Conservation (phyloP, 2,113 vertebrate species). For the Scopus umbretta region DNA sequence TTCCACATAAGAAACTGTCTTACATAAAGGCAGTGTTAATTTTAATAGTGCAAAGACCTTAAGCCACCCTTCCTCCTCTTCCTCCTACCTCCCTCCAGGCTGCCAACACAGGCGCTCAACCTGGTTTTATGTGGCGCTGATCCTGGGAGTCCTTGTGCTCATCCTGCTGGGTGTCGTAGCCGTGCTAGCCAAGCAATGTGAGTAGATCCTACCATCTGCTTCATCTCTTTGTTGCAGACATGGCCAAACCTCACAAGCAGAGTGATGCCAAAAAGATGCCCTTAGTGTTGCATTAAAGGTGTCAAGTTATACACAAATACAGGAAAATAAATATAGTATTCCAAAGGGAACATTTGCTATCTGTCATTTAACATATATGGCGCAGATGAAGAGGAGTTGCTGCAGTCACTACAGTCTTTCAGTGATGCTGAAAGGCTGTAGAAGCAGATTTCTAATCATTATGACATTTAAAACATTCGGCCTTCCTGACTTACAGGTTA, state of each 20-base stretch:
- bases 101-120: not conserved
- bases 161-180: not conserved
- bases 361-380: not conserved
- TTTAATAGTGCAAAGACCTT: not conserved
- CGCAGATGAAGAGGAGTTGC: not conserved
- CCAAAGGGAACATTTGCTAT: not conserved
- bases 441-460: not conserved
- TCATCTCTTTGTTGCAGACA: not conserved
- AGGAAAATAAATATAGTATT: not conserved
- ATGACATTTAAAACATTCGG: not conserved
- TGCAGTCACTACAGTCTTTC: not conserved
- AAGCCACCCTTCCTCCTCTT: not conserved
- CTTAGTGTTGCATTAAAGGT: accelerated
- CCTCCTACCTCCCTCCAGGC: not conserved
- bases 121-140: not conserved
- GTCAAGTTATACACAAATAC: not conserved
- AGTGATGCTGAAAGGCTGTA: not conserved
- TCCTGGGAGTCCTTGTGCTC: slow-evolving; percentile 14
- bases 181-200: not conserved
- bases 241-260: not conserved
- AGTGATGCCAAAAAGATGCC: not conserved
- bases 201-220: not conserved
- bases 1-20: not conserved
- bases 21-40: not conserved
- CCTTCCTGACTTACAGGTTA: not conserved